These are phyloP conservation scores for Andinoacara biseriatus DNA, from an alignment of 2,113 vertebrate genomes.

Conservation along the genomic window DNA sequence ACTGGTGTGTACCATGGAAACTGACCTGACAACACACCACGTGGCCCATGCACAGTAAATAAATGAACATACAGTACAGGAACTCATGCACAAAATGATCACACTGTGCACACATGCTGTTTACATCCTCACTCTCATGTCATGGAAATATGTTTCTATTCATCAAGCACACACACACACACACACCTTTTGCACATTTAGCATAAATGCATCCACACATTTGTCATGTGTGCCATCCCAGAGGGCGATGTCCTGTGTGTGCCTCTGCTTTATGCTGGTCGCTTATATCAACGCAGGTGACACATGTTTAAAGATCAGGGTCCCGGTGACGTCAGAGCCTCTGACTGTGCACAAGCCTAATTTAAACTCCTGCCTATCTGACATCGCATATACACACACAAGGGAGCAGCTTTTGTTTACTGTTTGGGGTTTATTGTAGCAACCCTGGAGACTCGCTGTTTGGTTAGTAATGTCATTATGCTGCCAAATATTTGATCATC, in stretches of 20 bases:
- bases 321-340: conserved; percentile 30
- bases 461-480: conserved; percentile 36
- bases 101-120: neutral
- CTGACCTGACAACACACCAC: conserved; percentile 44
- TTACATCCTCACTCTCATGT: conserved; percentile 22
- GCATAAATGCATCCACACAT: neutral
- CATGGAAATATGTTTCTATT: conserved; percentile 31
- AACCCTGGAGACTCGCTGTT: conserved; percentile 29
- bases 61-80: neutral
- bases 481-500: conserved; percentile 60
- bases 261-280: conserved; percentile 5
- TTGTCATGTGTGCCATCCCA: neutral
- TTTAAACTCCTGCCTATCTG: conserved; percentile 5
- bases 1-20: conserved; percentile 43
- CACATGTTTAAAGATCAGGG: conserved; percentile 26
- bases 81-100: neutral
- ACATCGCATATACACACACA: neutral
- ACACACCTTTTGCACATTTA: conserved; percentile 55
- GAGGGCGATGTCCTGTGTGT: neutral
- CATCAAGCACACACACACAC: conserved; percentile 34
- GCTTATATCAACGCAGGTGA: conserved; percentile 49
- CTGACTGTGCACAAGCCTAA: neutral
- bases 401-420: conserved; percentile 35
- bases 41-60: conserved; percentile 9
- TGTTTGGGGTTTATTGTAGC: conserved; percentile 7